Conservation (phyloP, 2,888 invertebrate species). For the Branchellion lobata region DNA sequence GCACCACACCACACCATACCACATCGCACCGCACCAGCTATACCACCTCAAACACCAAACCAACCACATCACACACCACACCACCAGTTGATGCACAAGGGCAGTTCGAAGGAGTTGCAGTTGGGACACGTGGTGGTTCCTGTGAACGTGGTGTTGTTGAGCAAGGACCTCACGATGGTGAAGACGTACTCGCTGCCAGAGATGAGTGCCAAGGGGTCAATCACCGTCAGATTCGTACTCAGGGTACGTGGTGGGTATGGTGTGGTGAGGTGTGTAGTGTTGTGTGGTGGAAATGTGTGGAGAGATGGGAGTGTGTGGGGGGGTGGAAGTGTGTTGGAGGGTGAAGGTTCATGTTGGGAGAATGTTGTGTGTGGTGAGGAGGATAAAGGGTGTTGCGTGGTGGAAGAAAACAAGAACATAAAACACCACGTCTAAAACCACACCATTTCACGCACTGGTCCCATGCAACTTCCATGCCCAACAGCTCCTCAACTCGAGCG, state of each 20-base stretch:
- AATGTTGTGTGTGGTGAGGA: too few relatives aligned
- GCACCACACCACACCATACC: too few relatives aligned
- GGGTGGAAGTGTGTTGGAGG: too few relatives aligned
- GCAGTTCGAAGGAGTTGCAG: conserved; percentile 20
- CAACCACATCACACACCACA: neutral
- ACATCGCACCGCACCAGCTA: too few relatives aligned
- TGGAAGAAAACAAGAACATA: too few relatives aligned
- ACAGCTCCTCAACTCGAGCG: neutral
- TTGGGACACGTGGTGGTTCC: conserved; percentile 32
- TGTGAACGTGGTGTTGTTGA: conserved; percentile 28
- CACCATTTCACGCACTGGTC: too few relatives aligned
- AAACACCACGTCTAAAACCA: too few relatives aligned
- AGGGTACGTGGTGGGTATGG: conserved; percentile 2
- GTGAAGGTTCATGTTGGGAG: too few relatives aligned
- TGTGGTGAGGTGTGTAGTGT: neutral
- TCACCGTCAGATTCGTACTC: conserved; percentile 30
- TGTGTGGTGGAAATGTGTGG: neutral
- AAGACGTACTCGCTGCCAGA: conserved; percentile 23
- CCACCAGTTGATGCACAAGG: conserved; percentile 39
- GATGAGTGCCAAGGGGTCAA: neutral
- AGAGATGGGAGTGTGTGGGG: too few relatives aligned
- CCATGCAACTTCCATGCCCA: too few relatives aligned
- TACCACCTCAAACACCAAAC: neutral
- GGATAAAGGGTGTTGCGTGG: too few relatives aligned
- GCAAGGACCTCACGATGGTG: conserved; percentile 4